Conservation (phyloP, 35 echinoderm and acorn worm species). For the Patiria miniata region DNA sequence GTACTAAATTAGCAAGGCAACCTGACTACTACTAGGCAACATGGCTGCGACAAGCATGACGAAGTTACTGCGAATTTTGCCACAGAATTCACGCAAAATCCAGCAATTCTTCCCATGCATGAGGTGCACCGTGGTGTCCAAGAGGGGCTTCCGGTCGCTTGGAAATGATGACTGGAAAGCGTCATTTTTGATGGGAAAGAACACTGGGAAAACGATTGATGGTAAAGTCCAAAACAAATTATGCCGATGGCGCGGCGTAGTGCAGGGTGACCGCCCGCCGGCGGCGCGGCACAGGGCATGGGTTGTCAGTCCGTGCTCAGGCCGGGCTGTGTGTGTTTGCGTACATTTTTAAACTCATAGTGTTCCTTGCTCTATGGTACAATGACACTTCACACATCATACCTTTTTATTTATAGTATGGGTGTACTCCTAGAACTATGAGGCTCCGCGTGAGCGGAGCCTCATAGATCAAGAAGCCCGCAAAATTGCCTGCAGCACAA, state of each 20-base stretch:
- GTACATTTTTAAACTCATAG: neutral
- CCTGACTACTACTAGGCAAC: no score
- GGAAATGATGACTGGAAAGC: neutral
- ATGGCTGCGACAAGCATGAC: slow-evolving; percentile 7
- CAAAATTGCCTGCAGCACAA: no score
- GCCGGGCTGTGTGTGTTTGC: neutral
- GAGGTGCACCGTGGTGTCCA: neutral
- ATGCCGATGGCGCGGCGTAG: neutral
- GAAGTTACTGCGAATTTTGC: neutral
- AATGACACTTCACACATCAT: neutral
- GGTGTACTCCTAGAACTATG: no score
- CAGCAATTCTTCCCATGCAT: neutral
- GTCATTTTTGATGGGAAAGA: neutral
- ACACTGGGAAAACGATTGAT: neutral
- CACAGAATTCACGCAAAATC: neutral
- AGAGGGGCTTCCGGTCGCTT: neutral
- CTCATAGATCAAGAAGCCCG: no score
- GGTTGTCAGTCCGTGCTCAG: neutral
- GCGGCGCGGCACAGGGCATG: neutral
- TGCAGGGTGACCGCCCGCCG: neutral
- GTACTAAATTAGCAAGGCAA: no score
- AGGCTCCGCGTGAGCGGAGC: no score
- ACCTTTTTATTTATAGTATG: no score
- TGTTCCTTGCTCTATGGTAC: neutral
- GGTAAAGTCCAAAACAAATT: neutral